Evolutionary conservation across 2,888 invertebrate species (phyloP), one percentile per base, ranked within the genome.

Genomic region (Ornithoptera priamus): DNA sequence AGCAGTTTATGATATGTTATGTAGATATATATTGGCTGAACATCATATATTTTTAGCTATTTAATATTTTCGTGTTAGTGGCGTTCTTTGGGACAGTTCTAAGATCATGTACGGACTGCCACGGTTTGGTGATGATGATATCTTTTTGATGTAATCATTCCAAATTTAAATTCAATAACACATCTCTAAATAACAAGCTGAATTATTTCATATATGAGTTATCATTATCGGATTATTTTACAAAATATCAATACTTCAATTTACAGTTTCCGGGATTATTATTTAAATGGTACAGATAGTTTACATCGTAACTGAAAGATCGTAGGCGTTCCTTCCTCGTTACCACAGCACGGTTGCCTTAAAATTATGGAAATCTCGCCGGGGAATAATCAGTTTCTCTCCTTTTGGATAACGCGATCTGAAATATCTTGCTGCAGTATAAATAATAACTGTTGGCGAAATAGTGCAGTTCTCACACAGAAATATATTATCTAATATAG

Each of bases 321-420:
- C 64, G 69, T 69, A 56, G 69, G 69, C 69, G 69, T 69, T 59
- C n/a, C 42, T 60, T 56, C 20, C 65, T 65, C 61, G 65, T 64
- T 69, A 61, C 63, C 30, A 56, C 58, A 20, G 56, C 53, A n/a
- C 56, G 60, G 58, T 68, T 57, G 46, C 69, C 69, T 65, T 65
- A 69, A 69, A 65, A 20, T 65, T 65, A 69, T 61, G 69, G 65
- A 69, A 65, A 69, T 65, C 56, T 61, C 56, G n/a, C 56, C 22
- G 60, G 65, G 56, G 65, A 65, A 69, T 65, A 69, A 69, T 68
- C 68, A 68, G 63, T 63, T 59, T 63, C 63, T 36, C 68, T 68
- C 63, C 42, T 59, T 68, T 63, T 64, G 68, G 68, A 50, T 68
- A 68, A 64, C 58, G 63, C 68, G 68, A 68, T 63, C 62, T 62